phyloP scores from a whole-genome alignment of 2,888 invertebrate genomes.

The Macrosoma leucophasiata region DNA sequence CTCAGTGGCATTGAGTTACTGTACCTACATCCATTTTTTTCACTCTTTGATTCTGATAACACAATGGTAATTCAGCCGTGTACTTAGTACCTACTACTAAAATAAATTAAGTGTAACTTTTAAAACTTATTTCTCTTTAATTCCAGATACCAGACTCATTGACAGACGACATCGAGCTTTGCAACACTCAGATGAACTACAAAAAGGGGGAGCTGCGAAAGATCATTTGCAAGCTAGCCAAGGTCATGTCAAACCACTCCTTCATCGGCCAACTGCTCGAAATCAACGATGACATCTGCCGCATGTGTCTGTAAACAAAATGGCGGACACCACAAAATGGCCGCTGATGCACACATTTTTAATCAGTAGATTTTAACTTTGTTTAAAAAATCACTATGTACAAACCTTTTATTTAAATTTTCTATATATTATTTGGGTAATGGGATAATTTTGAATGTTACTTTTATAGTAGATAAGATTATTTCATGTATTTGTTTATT shows the following conservation, averaged over 20 bases:
- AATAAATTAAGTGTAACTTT: too few species aligned
- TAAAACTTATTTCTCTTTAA: too few species aligned
- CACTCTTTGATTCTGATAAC: too few species aligned
- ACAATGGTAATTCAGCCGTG: too few species aligned
- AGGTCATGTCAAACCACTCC: constrained; percentile 80
- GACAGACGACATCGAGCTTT: constrained; percentile 77
- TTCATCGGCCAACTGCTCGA: constrained; percentile 85
- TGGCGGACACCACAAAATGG: constrained; percentile 35
- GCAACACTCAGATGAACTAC: constrained; percentile 85
- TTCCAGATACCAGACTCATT: constrained; percentile 77
- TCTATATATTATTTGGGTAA: too few species aligned
- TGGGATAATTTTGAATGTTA: constrained; percentile 20
- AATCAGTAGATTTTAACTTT: too few species aligned
- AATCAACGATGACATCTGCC: constrained; percentile 88
- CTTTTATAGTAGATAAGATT: constrained; percentile 10
- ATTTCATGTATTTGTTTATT: constrained; percentile 4
- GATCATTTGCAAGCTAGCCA: constrained; percentile 79
- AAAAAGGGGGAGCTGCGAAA: constrained; percentile 77
- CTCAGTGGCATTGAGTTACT: too few species aligned
- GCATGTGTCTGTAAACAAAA: constrained; percentile 77
- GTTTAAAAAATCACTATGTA: too few species aligned
- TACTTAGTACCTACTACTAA: too few species aligned
- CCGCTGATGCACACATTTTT: constrained; percentile 29
- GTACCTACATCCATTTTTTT: too few species aligned
- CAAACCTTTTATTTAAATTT: too few species aligned